These are phyloP conservation scores for Panonychus citri DNA, from an alignment of 1,140 invertebrate genomes.

Conservation along the genomic window DNA sequence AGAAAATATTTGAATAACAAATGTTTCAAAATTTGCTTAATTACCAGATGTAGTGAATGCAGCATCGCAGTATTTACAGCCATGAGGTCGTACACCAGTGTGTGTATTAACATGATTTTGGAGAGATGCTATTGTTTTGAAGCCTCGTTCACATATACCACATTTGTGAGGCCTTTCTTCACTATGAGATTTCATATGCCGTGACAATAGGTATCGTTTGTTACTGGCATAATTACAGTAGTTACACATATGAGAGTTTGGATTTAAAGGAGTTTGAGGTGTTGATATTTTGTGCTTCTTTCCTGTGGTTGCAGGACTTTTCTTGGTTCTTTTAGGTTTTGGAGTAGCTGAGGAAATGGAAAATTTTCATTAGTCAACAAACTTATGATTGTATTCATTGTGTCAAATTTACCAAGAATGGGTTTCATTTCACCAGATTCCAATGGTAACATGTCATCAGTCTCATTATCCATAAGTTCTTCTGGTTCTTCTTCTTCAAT, in stretches of 20 bases:
- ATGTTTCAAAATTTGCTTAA: neutral
- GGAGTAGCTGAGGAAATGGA: neutral
- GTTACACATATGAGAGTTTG: slow-evolving; percentile 53
- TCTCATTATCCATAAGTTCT: neutral
- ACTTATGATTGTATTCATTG: slow-evolving; percentile 1
- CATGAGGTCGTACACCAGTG: slow-evolving; percentile 78
- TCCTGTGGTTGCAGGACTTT: neutral
- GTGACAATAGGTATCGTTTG: slow-evolving; percentile 61
- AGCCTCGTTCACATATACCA: slow-evolving; percentile 74
- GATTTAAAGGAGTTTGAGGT: slow-evolving; percentile 40
- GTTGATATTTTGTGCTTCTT: slow-evolving; percentile 16
- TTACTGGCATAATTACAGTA: slow-evolving; percentile 73
- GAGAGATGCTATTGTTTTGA: slow-evolving; percentile 75
- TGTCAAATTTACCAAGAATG: neutral
- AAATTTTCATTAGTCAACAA: neutral
- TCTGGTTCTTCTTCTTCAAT: neutral
- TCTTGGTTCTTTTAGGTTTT: neutral
- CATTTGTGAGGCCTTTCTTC: slow-evolving; percentile 85
- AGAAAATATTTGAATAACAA: neutral
- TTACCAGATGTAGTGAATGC: slow-evolving; percentile 64
- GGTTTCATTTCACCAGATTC: slow-evolving; percentile 23
- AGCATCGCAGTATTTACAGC: slow-evolving; percentile 74
- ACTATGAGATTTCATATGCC: slow-evolving; percentile 87
- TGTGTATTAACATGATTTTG: slow-evolving; percentile 93
- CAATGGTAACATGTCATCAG: slow-evolving; percentile 23